Conservation (phyloP, 2,797 vertebrate species). For the Eptatretus atami region DNA sequence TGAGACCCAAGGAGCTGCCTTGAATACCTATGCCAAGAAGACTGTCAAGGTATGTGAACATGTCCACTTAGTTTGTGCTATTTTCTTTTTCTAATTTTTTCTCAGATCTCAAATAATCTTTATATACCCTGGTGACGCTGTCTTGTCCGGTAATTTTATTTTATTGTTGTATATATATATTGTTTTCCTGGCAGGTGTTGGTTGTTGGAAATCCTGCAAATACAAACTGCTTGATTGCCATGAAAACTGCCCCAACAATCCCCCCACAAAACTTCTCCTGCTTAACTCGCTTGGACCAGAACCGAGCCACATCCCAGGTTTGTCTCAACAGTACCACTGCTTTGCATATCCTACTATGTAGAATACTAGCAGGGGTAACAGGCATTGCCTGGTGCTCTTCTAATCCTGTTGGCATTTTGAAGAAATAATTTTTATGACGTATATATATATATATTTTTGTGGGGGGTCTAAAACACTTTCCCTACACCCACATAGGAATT, state of each 20-base stretch:
- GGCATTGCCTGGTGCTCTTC: no score
- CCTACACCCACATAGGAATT: no score
- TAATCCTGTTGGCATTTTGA: no score
- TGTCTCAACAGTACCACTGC: no score
- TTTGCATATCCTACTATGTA: no score
- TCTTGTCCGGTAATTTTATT: background rate
- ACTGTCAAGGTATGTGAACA: constrained; percentile 39
- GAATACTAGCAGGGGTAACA: no score
- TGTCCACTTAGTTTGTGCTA: no score
- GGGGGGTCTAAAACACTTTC: no score
- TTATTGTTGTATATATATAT: no score
- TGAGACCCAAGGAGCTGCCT: constrained; percentile 45
- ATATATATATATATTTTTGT: no score
- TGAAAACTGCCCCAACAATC: constrained; percentile 65
- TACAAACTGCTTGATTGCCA: constrained; percentile 70
- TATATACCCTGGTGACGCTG: background rate
- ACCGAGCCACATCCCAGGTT: constrained; percentile 69
- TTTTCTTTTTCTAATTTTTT: no score
- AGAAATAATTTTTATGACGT: no score
- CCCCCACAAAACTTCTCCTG: constrained; percentile 90
- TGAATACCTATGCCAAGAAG: constrained; percentile 75
- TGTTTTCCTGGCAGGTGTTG: constrained; percentile 25
- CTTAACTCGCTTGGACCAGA: constrained; percentile 76
- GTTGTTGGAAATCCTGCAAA: constrained; percentile 89
- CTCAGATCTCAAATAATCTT: background rate